These are phyloP conservation scores for Arctocebus calabarensis DNA, from an alignment of 2,797 vertebrate species.

Conservation along the genomic window DNA sequence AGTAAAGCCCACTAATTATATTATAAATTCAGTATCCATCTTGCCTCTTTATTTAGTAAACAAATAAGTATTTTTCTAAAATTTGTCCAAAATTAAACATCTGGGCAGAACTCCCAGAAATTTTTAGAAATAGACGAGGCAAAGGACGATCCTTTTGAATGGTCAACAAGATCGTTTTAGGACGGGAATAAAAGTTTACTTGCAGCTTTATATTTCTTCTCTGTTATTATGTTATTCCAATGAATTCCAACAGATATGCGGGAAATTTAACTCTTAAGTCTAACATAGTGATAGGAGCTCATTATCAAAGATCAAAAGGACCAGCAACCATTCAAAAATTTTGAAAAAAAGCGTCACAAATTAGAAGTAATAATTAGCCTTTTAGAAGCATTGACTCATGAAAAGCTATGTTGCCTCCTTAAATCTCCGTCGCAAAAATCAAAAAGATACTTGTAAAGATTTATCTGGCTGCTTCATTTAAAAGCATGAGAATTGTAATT, in stretches of 20 bases:
- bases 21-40: neutral
- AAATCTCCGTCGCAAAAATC: conserved; percentile 44
- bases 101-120: neutral
- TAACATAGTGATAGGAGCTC: neutral
- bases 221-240: neutral
- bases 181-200: neutral
- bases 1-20: neutral
- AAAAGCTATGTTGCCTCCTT: neutral
- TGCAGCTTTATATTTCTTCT: neutral
- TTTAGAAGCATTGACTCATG: neutral
- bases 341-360: neutral
- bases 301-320: neutral
- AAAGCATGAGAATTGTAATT: neutral
- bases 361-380: neutral
- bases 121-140: neutral
- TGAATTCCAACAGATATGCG: neutral
- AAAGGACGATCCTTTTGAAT: neutral
- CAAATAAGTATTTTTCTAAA: neutral
- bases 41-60: neutral
- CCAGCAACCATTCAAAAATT: neutral
- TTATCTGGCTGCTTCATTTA: conserved; percentile 68
- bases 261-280: neutral
- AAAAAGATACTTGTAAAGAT: conserved; percentile 61
- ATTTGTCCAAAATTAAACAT: neutral
- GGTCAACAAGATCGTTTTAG: neutral